Base-by-base conservation (phyloP, 2,113 vertebrate genomes). In the Lasiurus borealis region DNA sequence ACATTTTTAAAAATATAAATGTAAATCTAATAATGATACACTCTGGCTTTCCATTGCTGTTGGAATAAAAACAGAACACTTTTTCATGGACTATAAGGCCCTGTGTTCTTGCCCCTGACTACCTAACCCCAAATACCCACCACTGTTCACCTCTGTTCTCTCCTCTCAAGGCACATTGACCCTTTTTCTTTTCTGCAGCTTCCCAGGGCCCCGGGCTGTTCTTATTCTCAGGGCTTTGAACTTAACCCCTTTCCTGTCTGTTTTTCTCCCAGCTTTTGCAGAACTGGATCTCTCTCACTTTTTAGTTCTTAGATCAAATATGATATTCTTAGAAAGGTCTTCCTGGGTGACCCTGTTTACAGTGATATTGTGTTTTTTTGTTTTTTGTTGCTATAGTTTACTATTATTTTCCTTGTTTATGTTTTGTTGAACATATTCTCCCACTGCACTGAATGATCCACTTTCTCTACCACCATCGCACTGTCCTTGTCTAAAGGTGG, bases 111-210 rank as follows among this genome's bases (percentile, higher is more conserved):
- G 52, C 4, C 8, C 29, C 2, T 23, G 36, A 4, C 15, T 14
- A 1, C 13, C 1, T 6, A 14, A 48, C 27, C 59, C 21, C 40
- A 12, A 8, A 25, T 5, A 25, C 13, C 29, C 14, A 12, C 18
- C 0, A 2, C 25, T 3, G 0, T n/a, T 44, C 16, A 10, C 2
- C 36, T 31, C 21, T 1, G 4, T 8, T 18, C 6, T 46, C 12
- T n/a, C 11, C n/a, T 16, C 48, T 23, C 46, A 14, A 4, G 29
- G 15, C 77, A n/a, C 21, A 0, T 0, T 0, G 7, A 2, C 6
- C 1, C 34, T 5, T 48, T 52, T 29, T 34, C 7, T 18, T 8
- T 31, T 36, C 44, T 54, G 25, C 40, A 16, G 3, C 23, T 62
- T 62, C 59, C 25, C 59, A 27, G 25, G 10, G 3, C 0, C 6